Evolutionary conservation across 92 coral and sea anemone genomes (phyloP).

Genomic region (Bergia puertoricense): DNA sequence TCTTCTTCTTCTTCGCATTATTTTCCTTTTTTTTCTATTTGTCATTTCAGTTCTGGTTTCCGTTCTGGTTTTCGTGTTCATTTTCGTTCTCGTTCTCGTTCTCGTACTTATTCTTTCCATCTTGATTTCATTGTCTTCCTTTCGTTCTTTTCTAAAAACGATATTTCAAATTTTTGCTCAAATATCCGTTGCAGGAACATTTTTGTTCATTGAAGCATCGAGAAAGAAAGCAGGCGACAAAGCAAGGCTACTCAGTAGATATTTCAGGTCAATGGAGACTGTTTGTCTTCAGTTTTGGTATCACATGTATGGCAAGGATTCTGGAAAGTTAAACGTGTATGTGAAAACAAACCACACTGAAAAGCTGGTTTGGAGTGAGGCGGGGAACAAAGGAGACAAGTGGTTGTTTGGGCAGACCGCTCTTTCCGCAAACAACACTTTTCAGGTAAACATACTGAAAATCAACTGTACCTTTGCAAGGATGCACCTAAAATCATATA

Average conservation of each 20-base stretch:
- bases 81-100: background rate
- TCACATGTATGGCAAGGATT: constrained; percentile 41
- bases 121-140: background rate
- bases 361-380: constrained; percentile 26
- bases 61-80: background rate
- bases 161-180: background rate
- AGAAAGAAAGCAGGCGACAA: constrained; percentile 5
- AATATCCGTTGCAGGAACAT: background rate
- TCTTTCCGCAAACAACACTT: constrained; percentile 27
- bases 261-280: constrained; percentile 18
- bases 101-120: background rate
- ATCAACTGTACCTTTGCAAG: no score
- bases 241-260: constrained; percentile 11
- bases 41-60: background rate
- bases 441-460: constrained; percentile 26
- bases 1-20: no score
- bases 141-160: background rate
- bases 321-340: constrained; percentile 24
- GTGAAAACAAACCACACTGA: constrained; percentile 43
- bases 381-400: constrained; percentile 37
- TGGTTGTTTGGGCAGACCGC: constrained; percentile 65
- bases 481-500: no score
- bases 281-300: constrained; percentile 68
- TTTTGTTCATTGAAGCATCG: constrained; percentile 25
- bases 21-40: no score